Conservation (phyloP, 2,888 invertebrate species). For the Odontomyia ornata region DNA sequence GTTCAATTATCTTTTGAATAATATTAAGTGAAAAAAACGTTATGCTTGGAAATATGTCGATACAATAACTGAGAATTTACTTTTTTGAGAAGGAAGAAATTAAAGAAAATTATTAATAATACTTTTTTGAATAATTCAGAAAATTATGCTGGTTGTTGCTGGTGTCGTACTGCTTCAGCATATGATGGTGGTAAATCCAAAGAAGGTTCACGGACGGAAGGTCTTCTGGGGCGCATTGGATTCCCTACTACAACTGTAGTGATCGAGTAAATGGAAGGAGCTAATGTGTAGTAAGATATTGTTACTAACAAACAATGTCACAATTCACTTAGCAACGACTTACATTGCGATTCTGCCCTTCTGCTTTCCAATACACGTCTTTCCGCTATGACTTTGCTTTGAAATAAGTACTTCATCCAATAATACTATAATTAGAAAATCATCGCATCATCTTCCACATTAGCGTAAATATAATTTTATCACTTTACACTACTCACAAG, state of each 20-base stretch:
- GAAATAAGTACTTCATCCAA: slow-evolving; percentile 10
- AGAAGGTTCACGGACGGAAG: slow-evolving; percentile 10
- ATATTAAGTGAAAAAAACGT: no score
- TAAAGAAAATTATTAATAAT: no score
- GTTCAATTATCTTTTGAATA: no score
- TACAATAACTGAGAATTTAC: no score
- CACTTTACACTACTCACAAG: slow-evolving; percentile 2
- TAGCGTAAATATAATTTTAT: background rate
- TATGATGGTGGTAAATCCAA: slow-evolving; percentile 46
- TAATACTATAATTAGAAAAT: slow-evolving; percentile 16
- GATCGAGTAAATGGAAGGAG: slow-evolving; percentile 36
- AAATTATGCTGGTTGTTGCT: background rate
- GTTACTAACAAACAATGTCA: background rate
- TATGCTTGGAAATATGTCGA: no score
- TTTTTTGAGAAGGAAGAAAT: no score
- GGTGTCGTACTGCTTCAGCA: slow-evolving; percentile 41
- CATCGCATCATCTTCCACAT: background rate
- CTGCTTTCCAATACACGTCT: slow-evolving; percentile 18
- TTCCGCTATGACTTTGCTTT: background rate
- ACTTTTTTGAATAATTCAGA: no score
- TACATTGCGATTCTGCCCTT: background rate
- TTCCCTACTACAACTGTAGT: slow-evolving; percentile 33
- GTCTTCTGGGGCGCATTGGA: slow-evolving; percentile 10
- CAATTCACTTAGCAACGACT: background rate
- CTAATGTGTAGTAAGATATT: background rate